Conservation (phyloP, 2,888 invertebrate genomes). For the Hypomecis atomaria region DNA sequence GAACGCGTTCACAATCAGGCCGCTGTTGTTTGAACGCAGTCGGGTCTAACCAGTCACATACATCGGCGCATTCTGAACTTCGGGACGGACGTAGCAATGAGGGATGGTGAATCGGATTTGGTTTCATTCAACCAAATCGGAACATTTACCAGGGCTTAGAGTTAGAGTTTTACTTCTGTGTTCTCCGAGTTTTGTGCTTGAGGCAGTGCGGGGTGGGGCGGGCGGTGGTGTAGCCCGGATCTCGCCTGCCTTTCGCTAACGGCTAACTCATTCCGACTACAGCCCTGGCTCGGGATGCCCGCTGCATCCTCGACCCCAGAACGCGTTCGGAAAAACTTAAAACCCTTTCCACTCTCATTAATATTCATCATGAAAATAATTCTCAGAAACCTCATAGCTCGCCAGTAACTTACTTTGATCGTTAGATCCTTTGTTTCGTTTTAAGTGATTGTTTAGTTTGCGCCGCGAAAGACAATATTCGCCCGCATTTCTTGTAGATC, state of each 20-base stretch:
- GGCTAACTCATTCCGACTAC: conserved; percentile 48
- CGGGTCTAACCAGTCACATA: too few relatives aligned
- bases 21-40: too few relatives aligned
- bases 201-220: conserved; percentile 54
- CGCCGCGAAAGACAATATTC: conserved; percentile 18
- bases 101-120: too few relatives aligned
- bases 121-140: too few relatives aligned
- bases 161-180: too few relatives aligned
- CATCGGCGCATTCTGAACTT: too few relatives aligned
- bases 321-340: conserved; percentile 47
- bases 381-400: neutral
- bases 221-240: conserved; percentile 33
- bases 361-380: conserved; percentile 21
- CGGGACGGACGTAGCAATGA: too few relatives aligned
- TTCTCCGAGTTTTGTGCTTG: conserved; percentile 18
- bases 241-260: conserved; percentile 53
- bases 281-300: conserved; percentile 37
- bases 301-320: conserved; percentile 21
- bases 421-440: conserved; percentile 4
- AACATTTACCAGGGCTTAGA: too few relatives aligned
- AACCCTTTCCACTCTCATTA: conserved; percentile 10
- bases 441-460: conserved; percentile 17
- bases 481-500: conserved; percentile 3
- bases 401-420: neutral
- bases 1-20: too few relatives aligned